Conservation (phyloP, 2,113 vertebrate species). For the Barbus barbus region DNA sequence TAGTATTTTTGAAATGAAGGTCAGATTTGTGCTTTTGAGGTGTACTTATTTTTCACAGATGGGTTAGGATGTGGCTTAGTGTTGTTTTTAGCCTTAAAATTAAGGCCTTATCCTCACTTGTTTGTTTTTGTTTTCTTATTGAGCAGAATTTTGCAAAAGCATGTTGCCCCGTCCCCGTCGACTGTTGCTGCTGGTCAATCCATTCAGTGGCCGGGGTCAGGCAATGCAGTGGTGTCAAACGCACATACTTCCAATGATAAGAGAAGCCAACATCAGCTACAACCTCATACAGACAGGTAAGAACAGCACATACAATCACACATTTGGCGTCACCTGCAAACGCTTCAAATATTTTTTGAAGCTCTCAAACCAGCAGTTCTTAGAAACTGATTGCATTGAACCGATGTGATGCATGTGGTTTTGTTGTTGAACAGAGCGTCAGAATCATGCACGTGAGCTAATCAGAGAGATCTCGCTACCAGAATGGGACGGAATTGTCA, state of each 20-base stretch:
- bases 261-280: slow-evolving; percentile 89
- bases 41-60: slow-evolving; percentile 3
- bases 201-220: slow-evolving; percentile 84
- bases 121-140: slow-evolving; percentile 20
- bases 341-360: not conserved
- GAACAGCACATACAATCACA: not conserved
- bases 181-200: slow-evolving; percentile 87
- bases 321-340: not conserved
- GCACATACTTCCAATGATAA: slow-evolving; percentile 87
- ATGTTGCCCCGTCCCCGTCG: slow-evolving; percentile 82
- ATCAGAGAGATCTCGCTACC: slow-evolving; percentile 80
- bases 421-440: slow-evolving; percentile 76
- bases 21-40: not conserved
- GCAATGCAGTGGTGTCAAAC: slow-evolving; percentile 88
- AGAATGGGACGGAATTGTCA: slow-evolving; percentile 89
- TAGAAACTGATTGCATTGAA: not conserved
- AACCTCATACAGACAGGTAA: slow-evolving; percentile 91
- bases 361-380: not conserved
- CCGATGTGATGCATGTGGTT: not conserved
- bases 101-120: not conserved
- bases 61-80: slow-evolving; percentile 6
- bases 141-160: slow-evolving; percentile 79
- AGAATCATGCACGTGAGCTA: slow-evolving; percentile 86
- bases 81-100: slow-evolving; percentile 28
- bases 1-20: not conserved